Evolutionary conservation across 2,888 invertebrate genomes (phyloP), one percentile per base, ranked within the genome.

Genomic region (Dexiosoma caninum): DNA sequence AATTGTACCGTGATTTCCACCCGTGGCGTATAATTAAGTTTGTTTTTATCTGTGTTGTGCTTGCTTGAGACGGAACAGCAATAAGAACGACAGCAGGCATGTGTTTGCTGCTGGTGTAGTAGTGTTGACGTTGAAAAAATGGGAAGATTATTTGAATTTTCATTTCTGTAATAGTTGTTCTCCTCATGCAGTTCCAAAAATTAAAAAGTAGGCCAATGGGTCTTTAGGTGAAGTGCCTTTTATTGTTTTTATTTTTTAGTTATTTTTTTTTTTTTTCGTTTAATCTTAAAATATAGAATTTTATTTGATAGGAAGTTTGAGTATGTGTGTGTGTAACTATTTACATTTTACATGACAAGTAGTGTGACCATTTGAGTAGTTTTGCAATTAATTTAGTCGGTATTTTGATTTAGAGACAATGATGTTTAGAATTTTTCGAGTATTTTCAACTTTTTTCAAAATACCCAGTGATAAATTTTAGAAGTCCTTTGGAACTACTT

Each of bases 151-250:
- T 78, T 70, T 53, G 77, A 76, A 76, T 78, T 69, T 53, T 77
- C 51, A 19, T 14, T 55, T 71, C 14, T 35, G 23, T 71, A 14
- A 9, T 53, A 62, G 42, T 57, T 77, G 40, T 57, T 71, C 23
- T 76, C 66, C 59, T 32, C 53, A 53, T 74, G 78, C 78, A 78
- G 69, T 74, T 81, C 78, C 81, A 78, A 80, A 66, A 74, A 21
- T 51, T 59, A 46, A 84, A 86, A 87, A 87, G 85, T 87, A 87
- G 87, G 87, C 85, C 87, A 87, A 87, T 87, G 87, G 87, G 87
- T 87, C 87, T 87, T 84, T 87, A 86, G 87, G 87, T 86, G 80
- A 81, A 81, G 60, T 77, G 72, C 70, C 53, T 57, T 71, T 72
- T 62, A 32, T 55, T 75, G 21, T 62, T 44, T 16, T 5, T 27